Base-by-base conservation (phyloP, 2,888 invertebrate species). In the Dasypogon diadema region DNA sequence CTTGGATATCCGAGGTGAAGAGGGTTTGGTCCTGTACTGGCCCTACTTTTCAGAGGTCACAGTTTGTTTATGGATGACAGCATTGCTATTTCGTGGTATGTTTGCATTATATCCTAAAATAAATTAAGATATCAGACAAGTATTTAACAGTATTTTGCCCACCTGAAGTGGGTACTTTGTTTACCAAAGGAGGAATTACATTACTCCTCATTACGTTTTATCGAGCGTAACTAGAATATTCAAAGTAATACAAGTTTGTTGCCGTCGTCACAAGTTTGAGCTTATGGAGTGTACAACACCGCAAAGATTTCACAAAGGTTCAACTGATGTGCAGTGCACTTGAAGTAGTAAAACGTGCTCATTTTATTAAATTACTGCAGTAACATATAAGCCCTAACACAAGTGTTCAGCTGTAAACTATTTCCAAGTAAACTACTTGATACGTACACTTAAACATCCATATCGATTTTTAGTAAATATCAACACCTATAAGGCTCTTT, bases 71-170 rank as follows among this genome's bases (percentile, higher is more conserved):
- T 60, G 60, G 34, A 60, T 37, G 60, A 60, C 60, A 60, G 60
- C 34, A 60, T 37, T 37, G 60, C 60, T 37, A 60, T 60, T 34
- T 26, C 60, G 60, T 60, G 60, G 60, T 60, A 30, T 60, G 60
- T 60, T 60, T 60, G 60, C 60, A 37, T 60, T 60, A 60, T 37
- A 37, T 60, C 37, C 34, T 60, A 60, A 68, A 68, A 68, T 68
- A 68, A 68, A 68, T 68, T 68, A 48, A 68, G 65, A 68, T 26
- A 68, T 68, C 65, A 48, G 65, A 68, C 65, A 68, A 48, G 65
- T 68, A 68, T 24, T 68, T 60, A 60, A 60, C 42, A 21, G 37
- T 60, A 60, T 60, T 60, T 22, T 34, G 16, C 26, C 37, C 60
- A 60, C 60, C 60, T 60, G 60, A 60, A 60, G 60, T 60, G 60